Evolutionary conservation across 2,797 vertebrate genomes (phyloP).

Genomic region (Sebastes itinus): DNA sequence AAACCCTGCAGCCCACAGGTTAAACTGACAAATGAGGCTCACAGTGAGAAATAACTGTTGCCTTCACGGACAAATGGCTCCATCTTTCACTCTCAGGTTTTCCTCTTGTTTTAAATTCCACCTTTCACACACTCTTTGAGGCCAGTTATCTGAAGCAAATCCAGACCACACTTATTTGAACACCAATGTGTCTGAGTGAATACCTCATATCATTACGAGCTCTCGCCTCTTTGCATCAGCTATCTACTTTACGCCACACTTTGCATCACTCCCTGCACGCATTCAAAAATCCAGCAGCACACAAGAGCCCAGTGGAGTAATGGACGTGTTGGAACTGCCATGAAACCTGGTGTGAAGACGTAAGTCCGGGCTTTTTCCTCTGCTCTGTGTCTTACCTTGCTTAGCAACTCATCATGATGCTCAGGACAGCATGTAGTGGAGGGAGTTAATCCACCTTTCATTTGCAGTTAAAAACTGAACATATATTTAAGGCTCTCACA

Average conservation of each 20-base stretch:
- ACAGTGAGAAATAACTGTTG: background rate
- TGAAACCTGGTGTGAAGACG: background rate
- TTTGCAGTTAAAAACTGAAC: background rate
- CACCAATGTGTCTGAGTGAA: background rate
- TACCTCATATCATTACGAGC: background rate
- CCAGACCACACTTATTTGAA: background rate
- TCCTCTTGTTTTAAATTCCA: background rate
- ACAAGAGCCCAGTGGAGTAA: background rate
- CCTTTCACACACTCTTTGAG: background rate
- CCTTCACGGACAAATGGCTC: background rate
- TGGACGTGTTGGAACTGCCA: background rate
- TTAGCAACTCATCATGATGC: background rate
- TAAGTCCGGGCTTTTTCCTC: conserved; percentile 16
- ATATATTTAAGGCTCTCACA: background rate
- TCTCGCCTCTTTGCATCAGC: conserved; percentile 68
- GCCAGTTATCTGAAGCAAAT: background rate
- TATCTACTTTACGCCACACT: conserved; percentile 40
- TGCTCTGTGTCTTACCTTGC: background rate
- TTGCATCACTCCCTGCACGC: conserved; percentile 67
- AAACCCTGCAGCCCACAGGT: conserved; percentile 17
- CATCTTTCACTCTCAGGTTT: background rate
- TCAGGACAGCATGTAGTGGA: background rate
- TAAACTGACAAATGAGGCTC: conserved; percentile 19
- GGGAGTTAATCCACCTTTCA: background rate
- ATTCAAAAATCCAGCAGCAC: conserved; percentile 31